A percentile compares a stretch with the other conserved stretches of the same genome.
Conservation (phyloP, 2,113 vertebrate species). For the Odontesthes bonariensis region DNA sequence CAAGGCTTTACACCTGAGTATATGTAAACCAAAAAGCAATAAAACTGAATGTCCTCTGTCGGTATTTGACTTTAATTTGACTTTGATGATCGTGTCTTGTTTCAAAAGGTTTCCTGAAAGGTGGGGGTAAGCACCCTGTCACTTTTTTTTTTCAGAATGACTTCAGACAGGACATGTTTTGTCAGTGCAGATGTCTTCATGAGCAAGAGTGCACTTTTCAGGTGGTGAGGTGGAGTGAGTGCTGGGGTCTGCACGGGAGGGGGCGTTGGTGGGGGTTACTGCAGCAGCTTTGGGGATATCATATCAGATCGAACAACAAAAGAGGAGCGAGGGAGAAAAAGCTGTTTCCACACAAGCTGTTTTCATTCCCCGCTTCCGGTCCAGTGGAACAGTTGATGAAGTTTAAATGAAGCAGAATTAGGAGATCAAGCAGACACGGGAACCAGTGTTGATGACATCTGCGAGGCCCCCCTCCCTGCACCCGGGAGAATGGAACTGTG, state of each 20-base stretch:
- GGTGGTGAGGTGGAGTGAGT: conserved; percentile 1
- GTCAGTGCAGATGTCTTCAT: conserved; percentile 23
- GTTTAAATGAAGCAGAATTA: conserved; percentile 99
- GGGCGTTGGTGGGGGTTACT: conserved; percentile 51
- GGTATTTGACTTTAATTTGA: background rate
- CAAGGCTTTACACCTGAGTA: too few species aligned
- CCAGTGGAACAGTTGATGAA: conserved; percentile 99
- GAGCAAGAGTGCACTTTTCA: conserved; percentile 3
- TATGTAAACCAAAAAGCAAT: too few species aligned
- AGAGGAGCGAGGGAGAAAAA: conserved; percentile 62
- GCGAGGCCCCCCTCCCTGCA: conserved; percentile 64
- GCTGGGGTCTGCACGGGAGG: conserved; percentile 28
- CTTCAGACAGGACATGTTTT: conserved; percentile 10
- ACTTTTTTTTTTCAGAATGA: background rate
- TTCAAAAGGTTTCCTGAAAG: background rate
- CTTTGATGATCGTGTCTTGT: background rate
- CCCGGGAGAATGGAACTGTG: conserved; percentile 78
- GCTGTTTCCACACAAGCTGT: conserved; percentile 82
- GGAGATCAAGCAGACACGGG: conserved; percentile 90
- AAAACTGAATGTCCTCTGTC: background rate
- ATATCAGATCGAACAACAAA: conserved; percentile 84
- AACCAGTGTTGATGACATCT: conserved; percentile 82
- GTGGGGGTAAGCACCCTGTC: too few species aligned
- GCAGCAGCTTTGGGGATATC: conserved; percentile 75
- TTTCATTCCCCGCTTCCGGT: conserved; percentile 94